Evolutionary conservation across 2,797 vertebrate genomes (phyloP).

Genomic region (Acanthurus leucopareius): DNA sequence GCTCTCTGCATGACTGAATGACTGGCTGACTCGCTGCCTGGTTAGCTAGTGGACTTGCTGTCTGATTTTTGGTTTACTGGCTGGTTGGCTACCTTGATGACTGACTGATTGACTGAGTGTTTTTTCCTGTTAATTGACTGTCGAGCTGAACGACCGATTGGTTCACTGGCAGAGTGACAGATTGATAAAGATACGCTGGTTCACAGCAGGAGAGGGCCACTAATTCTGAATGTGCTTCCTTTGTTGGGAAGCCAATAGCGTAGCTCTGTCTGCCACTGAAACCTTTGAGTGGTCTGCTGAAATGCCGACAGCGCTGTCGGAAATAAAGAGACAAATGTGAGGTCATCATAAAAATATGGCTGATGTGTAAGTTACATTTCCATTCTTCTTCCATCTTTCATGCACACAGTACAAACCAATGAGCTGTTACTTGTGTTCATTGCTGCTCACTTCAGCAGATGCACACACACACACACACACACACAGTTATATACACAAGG

Average conservation of each 20-base stretch:
- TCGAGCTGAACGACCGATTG: neutral
- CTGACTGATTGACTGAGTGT: neutral
- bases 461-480: constrained; percentile 40
- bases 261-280: constrained; percentile 28
- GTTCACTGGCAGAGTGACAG: constrained; percentile 5
- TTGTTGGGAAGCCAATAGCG: constrained; percentile 18
- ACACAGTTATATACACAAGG: constrained; percentile 38
- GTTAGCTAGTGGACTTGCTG: constrained; percentile 21
- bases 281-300: constrained; percentile 13
- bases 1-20: constrained; percentile 26
- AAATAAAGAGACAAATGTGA: constrained; percentile 31
- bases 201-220: constrained; percentile 17
- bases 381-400: constrained; percentile 33
- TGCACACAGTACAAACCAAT: constrained; percentile 52
- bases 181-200: constrained; percentile 2
- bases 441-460: constrained; percentile 59
- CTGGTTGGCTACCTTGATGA: constrained; percentile 2
- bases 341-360: constrained; percentile 30
- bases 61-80: constrained; percentile 3
- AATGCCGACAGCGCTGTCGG: constrained; percentile 10
- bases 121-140: neutral
- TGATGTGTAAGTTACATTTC: constrained; percentile 41
- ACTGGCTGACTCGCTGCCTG: constrained; percentile 23
- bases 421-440: constrained; percentile 61
- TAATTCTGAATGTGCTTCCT: constrained; percentile 24